phyloP scores from a whole-genome alignment of 2,888 invertebrate species.

The Aporophyla lueneburgensis region DNA sequence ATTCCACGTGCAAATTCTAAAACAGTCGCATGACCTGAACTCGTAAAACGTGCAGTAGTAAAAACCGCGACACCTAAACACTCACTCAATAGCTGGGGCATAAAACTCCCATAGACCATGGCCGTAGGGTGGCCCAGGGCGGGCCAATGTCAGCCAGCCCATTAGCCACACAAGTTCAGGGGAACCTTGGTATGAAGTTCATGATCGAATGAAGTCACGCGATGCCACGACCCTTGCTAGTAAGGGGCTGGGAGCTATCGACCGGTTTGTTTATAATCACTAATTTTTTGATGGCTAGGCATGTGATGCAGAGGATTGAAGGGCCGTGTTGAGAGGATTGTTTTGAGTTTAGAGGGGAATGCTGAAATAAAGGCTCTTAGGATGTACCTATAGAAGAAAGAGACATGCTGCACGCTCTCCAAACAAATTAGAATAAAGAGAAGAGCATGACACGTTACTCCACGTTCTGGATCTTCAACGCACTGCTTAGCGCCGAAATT shows the following conservation, averaged over 20 bases:
- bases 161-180: constrained; percentile 66
- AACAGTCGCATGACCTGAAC: constrained; percentile 39
- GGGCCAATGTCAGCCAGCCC: constrained; percentile 63
- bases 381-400: too few species aligned
- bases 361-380: background rate
- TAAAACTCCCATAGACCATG: constrained; percentile 52
- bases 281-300: background rate
- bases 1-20: constrained; percentile 8
- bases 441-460: background rate
- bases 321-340: background rate
- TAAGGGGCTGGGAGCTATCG: constrained; percentile 35
- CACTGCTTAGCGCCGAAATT: too few species aligned
- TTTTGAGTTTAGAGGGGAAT: background rate
- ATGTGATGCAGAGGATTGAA: background rate
- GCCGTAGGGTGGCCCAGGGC: constrained; percentile 58
- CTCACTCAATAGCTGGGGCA: constrained; percentile 44
- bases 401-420: too few species aligned
- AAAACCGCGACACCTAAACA: constrained; percentile 31
- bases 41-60: constrained; percentile 38
- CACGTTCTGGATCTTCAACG: too few species aligned
- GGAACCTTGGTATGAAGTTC: constrained; percentile 66
- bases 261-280: constrained; percentile 45
- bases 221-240: constrained; percentile 40
- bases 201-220: constrained; percentile 64
- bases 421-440: background rate